Base-by-base conservation (phyloP, 2,888 invertebrate species). In the Blomia tropicalis region DNA sequence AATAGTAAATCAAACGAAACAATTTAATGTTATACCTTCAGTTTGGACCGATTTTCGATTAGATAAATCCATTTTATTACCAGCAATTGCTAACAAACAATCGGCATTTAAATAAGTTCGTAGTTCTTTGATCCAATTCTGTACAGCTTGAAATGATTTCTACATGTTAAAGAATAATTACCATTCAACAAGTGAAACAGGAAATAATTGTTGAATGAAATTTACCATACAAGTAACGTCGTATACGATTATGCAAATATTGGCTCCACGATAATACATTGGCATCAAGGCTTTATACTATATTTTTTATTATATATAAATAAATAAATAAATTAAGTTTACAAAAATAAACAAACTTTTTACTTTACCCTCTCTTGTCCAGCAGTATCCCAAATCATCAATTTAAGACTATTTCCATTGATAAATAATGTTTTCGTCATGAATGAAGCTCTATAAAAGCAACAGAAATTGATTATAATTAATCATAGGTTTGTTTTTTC, bases 351-450 rank as follows among this genome's bases (percentile, higher is more conserved):
- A 32, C 17, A 30, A 27, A 36, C 23, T 43, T 29, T 43, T 36
- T 60, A 43, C 36, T 66, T 67, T 63, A 75, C 75, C 70, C 74
- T 73, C 68, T 75, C 75, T 65, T 75, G 75, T 1, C 75, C 75
- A 17, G 75, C 75, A n/a, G 75, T 75, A 65, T 75, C 75, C 75
- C 75, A 75, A 58, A 75, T 75, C 65, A 75, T 75, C 64, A 72
- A 75, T 60, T 72, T 72, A 68, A 69, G 74, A 30, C 72, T 70
- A 32, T 66, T 70, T 23, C 69, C 71, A 66, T 72, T 73, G 2
- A 74, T 70, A 25, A 70, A 62, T 32, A 75, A 63, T 17, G 71
- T 72, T 63, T 74, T 75, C 27, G 74, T 74, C 72, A 74, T 73
- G 63, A 75, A 75, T 0, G 75, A 74, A 22, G 75, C 75, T 22